Conservation (phyloP, 2,797 vertebrate species). For the Enteromius mattozi region DNA sequence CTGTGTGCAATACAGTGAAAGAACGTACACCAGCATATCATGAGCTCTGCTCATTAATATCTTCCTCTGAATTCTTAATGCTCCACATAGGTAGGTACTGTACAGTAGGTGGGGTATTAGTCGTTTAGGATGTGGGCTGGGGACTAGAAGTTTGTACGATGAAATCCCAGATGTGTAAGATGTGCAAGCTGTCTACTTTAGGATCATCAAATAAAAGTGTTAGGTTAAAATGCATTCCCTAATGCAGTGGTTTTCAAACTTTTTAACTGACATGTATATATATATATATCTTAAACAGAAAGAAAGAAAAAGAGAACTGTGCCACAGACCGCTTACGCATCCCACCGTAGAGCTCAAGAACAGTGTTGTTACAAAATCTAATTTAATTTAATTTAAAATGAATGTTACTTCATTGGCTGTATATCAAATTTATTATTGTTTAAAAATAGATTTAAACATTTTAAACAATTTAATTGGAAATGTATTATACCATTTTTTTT, state of each 20-base stretch:
- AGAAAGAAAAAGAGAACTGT: no score
- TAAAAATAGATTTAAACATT: no score
- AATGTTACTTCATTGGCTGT: no score
- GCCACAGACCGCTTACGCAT: no score
- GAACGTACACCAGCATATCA: background rate
- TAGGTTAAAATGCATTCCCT: background rate
- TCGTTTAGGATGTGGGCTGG: background rate
- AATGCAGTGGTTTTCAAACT: background rate
- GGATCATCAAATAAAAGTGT: background rate
- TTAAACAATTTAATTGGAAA: background rate
- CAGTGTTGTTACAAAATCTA: no score
- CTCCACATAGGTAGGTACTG: background rate
- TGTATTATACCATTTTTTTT: background rate
- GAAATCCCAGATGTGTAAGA: background rate
- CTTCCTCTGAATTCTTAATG: conserved; percentile 33
- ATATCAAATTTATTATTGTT: no score
- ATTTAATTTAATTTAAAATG: no score
- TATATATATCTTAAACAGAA: no score
- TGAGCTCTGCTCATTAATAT: conserved; percentile 32
- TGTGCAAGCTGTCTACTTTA: background rate
- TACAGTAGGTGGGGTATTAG: background rate
- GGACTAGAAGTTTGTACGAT: background rate
- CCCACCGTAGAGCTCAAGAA: no score
- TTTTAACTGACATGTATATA: no score
- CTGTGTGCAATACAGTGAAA: conserved; percentile 27